A percentile compares a stretch with the other conserved stretches of the same genome.
Conservation (phyloP, 2,797 vertebrate species). For the Tenualosa ilisha region DNA sequence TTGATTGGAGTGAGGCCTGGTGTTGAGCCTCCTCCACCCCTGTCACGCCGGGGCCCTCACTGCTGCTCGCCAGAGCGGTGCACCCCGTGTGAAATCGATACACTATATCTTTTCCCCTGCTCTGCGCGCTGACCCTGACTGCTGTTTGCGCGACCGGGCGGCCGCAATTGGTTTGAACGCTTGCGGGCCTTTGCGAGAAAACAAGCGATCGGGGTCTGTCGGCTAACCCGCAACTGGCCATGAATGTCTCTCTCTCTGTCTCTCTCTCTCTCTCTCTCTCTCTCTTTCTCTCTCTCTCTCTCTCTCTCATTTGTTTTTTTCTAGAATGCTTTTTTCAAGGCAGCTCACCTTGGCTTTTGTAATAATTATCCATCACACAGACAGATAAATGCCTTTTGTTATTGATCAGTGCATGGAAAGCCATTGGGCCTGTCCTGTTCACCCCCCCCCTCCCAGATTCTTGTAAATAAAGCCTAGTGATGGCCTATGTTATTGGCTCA, state of each 20-base stretch:
- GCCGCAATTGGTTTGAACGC: conserved; percentile 88
- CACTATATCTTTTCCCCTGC: conserved; percentile 88
- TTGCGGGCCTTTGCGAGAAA: conserved; percentile 66
- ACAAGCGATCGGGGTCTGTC: conserved; percentile 71
- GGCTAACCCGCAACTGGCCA: not conserved
- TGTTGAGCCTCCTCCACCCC: conserved; percentile 59
- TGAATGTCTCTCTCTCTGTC: not conserved
- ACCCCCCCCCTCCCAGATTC: conserved; percentile 37
- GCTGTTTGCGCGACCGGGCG: conserved; percentile 84
- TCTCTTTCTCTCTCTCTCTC: not conserved
- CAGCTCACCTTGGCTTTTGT: conserved; percentile 61
- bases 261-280: conserved; percentile 61
- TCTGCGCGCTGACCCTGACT: conserved; percentile 85
- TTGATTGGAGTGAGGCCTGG: conserved; percentile 80
- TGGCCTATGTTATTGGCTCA: conserved; percentile 40
- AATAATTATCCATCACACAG: conserved; percentile 84
- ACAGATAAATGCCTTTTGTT: conserved; percentile 66
- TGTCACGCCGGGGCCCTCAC: conserved; percentile 14
- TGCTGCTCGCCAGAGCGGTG: conserved; percentile 64
- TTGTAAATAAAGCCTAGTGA: conserved; percentile 55
- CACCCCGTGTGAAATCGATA: conserved; percentile 88
- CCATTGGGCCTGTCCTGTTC: conserved; percentile 29
- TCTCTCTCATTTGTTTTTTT: not conserved
- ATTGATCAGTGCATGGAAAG: conserved; percentile 57
- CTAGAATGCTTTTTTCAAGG: conserved; percentile 9